Conservation (phyloP, 2,797 vertebrate species). For the Tapera naevia region DNA sequence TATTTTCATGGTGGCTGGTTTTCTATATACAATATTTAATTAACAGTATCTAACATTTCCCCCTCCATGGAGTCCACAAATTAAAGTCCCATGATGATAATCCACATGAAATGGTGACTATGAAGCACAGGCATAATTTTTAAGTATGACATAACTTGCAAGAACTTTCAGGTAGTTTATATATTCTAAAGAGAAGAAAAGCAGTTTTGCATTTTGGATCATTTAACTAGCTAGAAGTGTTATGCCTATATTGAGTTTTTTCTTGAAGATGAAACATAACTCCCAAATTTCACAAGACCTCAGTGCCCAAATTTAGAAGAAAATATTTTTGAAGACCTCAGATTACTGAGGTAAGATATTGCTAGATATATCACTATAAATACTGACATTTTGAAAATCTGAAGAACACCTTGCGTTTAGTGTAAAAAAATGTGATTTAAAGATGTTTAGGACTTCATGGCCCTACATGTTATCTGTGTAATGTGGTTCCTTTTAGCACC, state of each 20-base stretch:
- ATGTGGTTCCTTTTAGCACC: neutral
- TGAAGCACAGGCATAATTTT: neutral
- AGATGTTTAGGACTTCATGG: neutral
- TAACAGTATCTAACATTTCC: neutral
- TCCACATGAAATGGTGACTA: neutral
- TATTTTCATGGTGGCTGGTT: neutral
- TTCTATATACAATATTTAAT: neutral
- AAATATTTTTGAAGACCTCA: neutral
- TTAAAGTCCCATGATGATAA: neutral
- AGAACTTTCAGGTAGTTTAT: neutral
- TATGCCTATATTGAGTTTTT: neutral
- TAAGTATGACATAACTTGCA: neutral
- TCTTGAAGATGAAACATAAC: neutral
- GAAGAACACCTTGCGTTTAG: neutral
- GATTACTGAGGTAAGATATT: neutral
- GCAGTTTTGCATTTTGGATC: neutral
- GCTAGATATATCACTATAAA: neutral
- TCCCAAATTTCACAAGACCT: neutral
- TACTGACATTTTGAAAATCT: neutral
- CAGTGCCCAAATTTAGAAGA: neutral
- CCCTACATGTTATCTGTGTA: neutral
- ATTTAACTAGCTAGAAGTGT: neutral
- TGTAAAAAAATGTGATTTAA: neutral
- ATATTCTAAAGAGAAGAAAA: neutral
- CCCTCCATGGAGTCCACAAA: neutral